Conservation (phyloP, 2,888 invertebrate genomes). For the Panopea generosa region DNA sequence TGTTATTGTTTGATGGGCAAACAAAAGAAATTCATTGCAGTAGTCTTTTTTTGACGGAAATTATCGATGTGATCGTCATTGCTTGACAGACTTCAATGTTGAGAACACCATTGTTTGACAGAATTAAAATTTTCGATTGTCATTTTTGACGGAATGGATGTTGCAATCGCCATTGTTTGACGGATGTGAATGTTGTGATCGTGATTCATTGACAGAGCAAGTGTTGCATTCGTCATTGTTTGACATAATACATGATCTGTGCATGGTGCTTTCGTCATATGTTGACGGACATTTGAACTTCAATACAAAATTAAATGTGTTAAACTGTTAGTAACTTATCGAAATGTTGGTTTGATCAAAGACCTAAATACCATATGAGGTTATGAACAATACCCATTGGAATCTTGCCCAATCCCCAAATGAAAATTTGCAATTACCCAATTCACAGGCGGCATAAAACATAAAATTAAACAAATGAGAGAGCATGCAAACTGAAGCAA, state of each 20-base stretch:
- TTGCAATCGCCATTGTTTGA: slow-evolving; percentile 2
- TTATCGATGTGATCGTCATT: not conserved
- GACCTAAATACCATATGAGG: not conserved
- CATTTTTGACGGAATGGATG: not conserved
- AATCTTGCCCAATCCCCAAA: not conserved
- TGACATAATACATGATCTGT: not conserved
- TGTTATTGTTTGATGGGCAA: not conserved
- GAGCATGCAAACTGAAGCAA: not conserved
- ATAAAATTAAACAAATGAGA: slow-evolving; percentile 3
- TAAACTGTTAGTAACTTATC: slow-evolving; percentile 1
- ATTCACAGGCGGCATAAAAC: slow-evolving; percentile 3
- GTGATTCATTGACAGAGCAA: not conserved
- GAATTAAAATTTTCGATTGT: slow-evolving; percentile 6
- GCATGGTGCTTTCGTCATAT: not conserved
- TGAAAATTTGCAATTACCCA: not conserved
- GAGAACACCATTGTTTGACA: slow-evolving; percentile 3
- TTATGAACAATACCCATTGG: not conserved
- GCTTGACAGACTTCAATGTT: slow-evolving; percentile 3
- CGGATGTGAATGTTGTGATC: not conserved
- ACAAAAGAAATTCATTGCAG: not conserved
- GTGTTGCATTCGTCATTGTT: not conserved
- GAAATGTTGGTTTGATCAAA: not conserved
- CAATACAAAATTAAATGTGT: not conserved
- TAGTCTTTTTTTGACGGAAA: slow-evolving; percentile 1
- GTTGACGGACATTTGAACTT: not conserved